Percentiles rank a stretch among this genome's conserved stretches.
Conservation (phyloP, 2,797 vertebrate species). For the Eulemur rubriventer region DNA sequence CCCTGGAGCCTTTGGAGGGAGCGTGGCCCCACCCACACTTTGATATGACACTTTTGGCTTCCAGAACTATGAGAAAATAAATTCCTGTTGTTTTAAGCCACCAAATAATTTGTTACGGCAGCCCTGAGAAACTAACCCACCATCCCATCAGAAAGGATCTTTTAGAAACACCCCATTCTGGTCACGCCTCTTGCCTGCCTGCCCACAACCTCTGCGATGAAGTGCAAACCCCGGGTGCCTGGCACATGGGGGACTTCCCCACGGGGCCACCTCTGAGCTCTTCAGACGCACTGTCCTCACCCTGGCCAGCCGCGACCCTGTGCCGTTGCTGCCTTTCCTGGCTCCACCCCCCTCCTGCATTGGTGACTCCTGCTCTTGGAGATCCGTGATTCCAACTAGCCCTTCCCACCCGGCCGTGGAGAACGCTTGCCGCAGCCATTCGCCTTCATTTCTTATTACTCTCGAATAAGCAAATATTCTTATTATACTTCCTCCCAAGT, state of each 20-base stretch:
- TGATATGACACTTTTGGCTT: background rate
- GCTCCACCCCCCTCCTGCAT: background rate
- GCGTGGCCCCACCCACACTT: background rate
- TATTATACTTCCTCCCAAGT: background rate
- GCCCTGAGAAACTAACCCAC: background rate
- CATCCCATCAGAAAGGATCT: background rate
- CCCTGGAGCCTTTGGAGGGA: background rate
- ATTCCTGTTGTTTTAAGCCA: background rate
- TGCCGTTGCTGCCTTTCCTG: background rate
- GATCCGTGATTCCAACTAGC: background rate
- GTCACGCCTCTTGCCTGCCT: background rate
- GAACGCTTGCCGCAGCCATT: background rate
- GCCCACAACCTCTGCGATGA: background rate
- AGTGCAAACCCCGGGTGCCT: background rate
- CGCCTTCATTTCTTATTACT: background rate
- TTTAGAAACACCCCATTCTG: background rate
- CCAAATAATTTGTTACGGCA: background rate
- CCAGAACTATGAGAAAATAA: background rate
- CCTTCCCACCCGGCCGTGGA: background rate
- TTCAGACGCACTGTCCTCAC: background rate
- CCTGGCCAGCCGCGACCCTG: too few relatives aligned
- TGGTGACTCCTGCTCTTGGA: background rate
- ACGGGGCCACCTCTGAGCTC: accelerated
- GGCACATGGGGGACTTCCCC: background rate
- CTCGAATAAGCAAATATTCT: background rate